These are phyloP conservation scores for Dendroctonus ponderosae DNA, from an alignment of 1,140 invertebrate genomes.

Conservation along the genomic window DNA sequence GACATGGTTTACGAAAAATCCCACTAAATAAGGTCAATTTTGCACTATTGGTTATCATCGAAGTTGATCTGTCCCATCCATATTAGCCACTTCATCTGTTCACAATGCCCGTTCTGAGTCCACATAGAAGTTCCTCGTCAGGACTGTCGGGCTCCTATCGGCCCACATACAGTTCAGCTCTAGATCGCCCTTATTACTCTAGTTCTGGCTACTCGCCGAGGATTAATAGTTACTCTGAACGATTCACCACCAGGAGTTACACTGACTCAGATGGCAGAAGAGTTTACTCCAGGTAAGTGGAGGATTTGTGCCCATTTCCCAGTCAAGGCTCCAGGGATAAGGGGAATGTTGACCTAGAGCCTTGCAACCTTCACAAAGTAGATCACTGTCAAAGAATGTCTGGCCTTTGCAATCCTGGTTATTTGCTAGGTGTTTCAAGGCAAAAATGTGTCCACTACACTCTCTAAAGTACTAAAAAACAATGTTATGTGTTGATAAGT, in stretches of 20 bases:
- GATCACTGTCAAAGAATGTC: no score
- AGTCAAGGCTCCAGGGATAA: no score
- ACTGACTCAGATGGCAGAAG: constrained; percentile 49
- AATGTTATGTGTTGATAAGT: no score
- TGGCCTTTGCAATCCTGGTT: no score
- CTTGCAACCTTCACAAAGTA: no score
- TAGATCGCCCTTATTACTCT: constrained; percentile 56
- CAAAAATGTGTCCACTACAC: no score
- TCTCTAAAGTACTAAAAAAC: no score
- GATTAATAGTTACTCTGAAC: constrained; percentile 52
- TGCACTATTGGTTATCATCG: neutral
- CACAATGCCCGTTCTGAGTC: constrained; percentile 59
- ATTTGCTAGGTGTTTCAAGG: no score
- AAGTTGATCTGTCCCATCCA: no score
- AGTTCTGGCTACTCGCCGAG: constrained; percentile 52
- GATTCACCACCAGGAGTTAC: constrained; percentile 52
- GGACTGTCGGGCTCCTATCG: constrained; percentile 54
- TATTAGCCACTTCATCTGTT: neutral
- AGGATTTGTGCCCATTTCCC: neutral
- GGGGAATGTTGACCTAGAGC: no score
- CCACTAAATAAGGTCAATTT: constrained; percentile 22
- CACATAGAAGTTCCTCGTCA: constrained; percentile 51
- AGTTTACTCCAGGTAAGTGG: constrained; percentile 45
- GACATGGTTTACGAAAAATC: constrained; percentile 30
- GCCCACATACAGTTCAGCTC: constrained; percentile 52